Evolutionary conservation across 2,797 vertebrate species (phyloP).

Genomic region (Acanthiza pusilla): DNA sequence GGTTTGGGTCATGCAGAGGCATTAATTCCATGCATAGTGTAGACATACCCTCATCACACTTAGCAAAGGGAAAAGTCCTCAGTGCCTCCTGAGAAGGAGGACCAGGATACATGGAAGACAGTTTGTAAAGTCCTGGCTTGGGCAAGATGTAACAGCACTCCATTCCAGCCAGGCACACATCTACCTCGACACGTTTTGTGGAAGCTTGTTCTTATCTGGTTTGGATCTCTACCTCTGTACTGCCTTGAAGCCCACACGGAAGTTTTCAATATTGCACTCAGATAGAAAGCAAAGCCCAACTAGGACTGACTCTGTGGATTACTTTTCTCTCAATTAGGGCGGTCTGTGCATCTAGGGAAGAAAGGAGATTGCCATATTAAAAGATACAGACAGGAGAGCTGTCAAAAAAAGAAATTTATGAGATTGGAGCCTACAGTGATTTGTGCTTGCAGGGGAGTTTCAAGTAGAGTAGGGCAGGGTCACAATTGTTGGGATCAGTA

Average conservation of each 20-base stretch:
- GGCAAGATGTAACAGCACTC: neutral
- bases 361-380: neutral
- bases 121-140: neutral
- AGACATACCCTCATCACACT: neutral
- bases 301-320: neutral
- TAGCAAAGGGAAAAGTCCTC: neutral
- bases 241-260: neutral
- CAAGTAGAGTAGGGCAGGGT: neutral
- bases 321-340: neutral
- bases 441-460: neutral
- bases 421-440: neutral
- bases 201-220: neutral
- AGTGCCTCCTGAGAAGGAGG: neutral
- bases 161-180: neutral
- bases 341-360: neutral
- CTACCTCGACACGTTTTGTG: accelerated
- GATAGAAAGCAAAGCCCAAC: neutral
- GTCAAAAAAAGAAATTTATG: neutral
- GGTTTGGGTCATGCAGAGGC: neutral
- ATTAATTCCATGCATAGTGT: neutral
- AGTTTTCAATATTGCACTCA: neutral
- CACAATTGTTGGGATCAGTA: neutral
- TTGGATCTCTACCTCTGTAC: neutral
- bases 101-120: neutral
- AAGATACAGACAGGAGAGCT: neutral